A percentile compares a stretch with the other conserved stretches of the same genome.
Conservation (phyloP, 2,797 vertebrate genomes). For the Darevskia mixta region DNA sequence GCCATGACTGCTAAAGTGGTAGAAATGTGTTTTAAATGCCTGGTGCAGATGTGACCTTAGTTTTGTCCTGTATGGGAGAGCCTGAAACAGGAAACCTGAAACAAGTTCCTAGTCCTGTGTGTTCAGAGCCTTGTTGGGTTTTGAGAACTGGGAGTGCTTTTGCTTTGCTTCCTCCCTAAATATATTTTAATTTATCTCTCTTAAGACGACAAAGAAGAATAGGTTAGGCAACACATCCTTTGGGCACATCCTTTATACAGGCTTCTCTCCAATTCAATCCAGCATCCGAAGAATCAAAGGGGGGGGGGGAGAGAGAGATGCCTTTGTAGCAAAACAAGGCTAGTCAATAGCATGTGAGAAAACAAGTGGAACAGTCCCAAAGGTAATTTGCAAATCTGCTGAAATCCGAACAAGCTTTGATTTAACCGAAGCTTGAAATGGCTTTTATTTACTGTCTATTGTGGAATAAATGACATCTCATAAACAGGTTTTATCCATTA, state of each 20-base stretch:
- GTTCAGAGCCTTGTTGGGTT: neutral
- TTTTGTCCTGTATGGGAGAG: neutral
- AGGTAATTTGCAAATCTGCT: constrained; percentile 94
- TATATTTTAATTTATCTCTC: constrained; percentile 21
- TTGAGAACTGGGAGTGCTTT: neutral
- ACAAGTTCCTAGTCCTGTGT: neutral
- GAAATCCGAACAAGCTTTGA: constrained; percentile 93
- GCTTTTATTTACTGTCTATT: constrained; percentile 96
- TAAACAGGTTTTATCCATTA: constrained; percentile 91
- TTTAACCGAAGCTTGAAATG: constrained; percentile 93
- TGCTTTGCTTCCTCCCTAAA: neutral
- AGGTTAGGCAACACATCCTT: constrained; percentile 46
- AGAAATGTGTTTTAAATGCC: too few species aligned
- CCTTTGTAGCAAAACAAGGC: constrained; percentile 72
- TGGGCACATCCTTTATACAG: constrained; percentile 61
- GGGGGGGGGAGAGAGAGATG: constrained; percentile 32
- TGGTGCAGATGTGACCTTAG: too few species aligned
- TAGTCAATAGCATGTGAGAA: constrained; percentile 75
- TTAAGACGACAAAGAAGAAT: constrained; percentile 43
- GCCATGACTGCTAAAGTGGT: too few species aligned
- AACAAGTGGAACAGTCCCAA: constrained; percentile 85
- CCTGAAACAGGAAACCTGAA: neutral
- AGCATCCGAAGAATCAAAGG: constrained; percentile 54
- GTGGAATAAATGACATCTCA: constrained; percentile 90
- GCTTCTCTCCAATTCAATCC: constrained; percentile 72